Base-by-base conservation (phyloP, 2,888 invertebrate genomes). In the Liposcelis brunnea region DNA sequence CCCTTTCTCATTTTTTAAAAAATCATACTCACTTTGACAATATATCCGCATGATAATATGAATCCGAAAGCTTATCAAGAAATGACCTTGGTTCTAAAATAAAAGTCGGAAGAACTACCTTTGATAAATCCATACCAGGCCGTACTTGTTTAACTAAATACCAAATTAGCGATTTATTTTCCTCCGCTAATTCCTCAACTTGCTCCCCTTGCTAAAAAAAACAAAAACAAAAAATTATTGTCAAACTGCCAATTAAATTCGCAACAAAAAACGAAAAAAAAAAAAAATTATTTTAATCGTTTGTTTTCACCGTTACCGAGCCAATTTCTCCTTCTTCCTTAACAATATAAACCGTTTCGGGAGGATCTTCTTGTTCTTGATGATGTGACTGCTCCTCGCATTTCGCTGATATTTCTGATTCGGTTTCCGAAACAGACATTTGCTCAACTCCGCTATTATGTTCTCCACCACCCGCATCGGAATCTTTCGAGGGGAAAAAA, bases 121-220 rank as follows among this genome's bases (percentile, higher is more conserved):
- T 85, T 49, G 85, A 85, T 26, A 94, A 67, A 67, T 94, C 94
- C 94, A 94, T 94, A 42, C 94, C 94, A 1, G 93, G 91, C 12
- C 91, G 73, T 31, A 91, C 87, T 71, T 94, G 94, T 64, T 94
- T 94, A 56, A 94, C 72, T 33, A 94, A 70, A 59, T 83, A 85
- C 93, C 94, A 94, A 55, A 94, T 80, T 36, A 94, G 69, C 14
- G 89, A 89, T 63, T 91, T 93, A 67, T 94, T 90, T 62, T 94
- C 93, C 47, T 94, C 93, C 0, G 82, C 86, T 16, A 94, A 74
- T 59, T 91, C 93, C 58, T 93, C 86, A 2, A 90, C 84, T 57
- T 91, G 78, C 57, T 83, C 84, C 0, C 84, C 84, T 14, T 77
- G 77, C 77, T 81, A 55, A 19, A 59, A 57, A 38, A 36, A 45